phyloP scores from a whole-genome alignment of 2,113 vertebrate genomes.

The Megaleporinus macrocephalus region DNA sequence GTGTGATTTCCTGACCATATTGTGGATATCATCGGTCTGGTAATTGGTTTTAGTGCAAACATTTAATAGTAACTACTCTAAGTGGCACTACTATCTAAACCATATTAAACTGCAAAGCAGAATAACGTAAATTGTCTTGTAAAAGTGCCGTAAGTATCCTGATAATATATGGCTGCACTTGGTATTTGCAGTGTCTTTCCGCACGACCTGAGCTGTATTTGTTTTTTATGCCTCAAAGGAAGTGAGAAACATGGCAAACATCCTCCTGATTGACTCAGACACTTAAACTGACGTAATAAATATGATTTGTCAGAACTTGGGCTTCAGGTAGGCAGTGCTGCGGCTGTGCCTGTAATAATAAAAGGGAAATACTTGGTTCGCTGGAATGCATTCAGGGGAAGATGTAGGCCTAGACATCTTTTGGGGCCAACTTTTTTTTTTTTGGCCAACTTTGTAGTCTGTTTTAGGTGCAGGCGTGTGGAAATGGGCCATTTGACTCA shows the following conservation, averaged over 20 bases:
- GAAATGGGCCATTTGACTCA: slow-evolving; percentile 35
- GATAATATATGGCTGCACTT: too few relatives aligned
- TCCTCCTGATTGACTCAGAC: background rate
- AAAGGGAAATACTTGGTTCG: background rate
- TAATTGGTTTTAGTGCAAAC: too few relatives aligned
- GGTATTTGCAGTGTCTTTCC: background rate
- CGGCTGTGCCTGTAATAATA: background rate
- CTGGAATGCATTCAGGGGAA: too few relatives aligned
- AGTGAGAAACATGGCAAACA: slow-evolving; percentile 16
- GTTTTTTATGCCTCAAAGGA: background rate
- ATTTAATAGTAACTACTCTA: too few relatives aligned
- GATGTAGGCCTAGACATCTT: too few relatives aligned
- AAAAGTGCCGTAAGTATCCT: too few relatives aligned
- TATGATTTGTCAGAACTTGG: background rate
- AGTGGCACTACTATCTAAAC: too few relatives aligned
- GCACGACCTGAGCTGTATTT: background rate
- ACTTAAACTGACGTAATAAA: background rate
- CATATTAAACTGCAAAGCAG: too few relatives aligned
- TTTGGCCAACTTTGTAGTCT: background rate
- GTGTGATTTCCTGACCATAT: too few relatives aligned
- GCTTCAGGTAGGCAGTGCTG: background rate
- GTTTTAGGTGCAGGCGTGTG: slow-evolving; percentile 27
- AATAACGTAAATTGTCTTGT: too few relatives aligned
- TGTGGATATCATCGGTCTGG: too few relatives aligned
- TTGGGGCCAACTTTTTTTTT: background rate